Conservation (phyloP, 2,113 vertebrate genomes). For the Tachycineta bicolor region DNA sequence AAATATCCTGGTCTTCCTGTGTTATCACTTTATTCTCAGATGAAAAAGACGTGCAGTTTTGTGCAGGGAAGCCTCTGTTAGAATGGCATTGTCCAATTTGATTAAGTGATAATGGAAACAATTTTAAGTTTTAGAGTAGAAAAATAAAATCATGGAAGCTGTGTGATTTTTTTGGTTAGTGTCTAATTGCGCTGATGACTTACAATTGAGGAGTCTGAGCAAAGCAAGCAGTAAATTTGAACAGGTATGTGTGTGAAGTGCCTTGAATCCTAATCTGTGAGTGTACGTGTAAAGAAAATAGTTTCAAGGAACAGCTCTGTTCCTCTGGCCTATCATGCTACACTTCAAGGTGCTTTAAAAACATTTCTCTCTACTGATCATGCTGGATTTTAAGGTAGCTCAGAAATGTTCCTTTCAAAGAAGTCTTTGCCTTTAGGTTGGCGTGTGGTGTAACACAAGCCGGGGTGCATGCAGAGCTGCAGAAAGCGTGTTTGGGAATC, state of each 20-base stretch:
- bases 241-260: neutral
- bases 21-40: neutral
- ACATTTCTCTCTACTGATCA: neutral
- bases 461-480: neutral
- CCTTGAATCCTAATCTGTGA: neutral
- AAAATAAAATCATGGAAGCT: neutral
- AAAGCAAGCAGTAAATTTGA: neutral
- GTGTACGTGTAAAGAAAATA: neutral
- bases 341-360: neutral
- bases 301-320: neutral
- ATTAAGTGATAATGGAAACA: neutral
- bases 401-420: neutral
- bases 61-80: neutral
- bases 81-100: neutral
- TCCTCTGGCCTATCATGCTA: neutral
- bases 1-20: neutral
- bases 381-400: neutral
- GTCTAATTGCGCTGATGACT: neutral
- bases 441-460: neutral
- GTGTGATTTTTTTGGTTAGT: neutral
- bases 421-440: neutral
- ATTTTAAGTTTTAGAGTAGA: neutral
- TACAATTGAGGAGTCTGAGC: neutral
- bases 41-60: neutral
- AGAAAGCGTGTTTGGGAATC: neutral